Evolutionary conservation across 2,797 vertebrate species (phyloP).

Genomic region (Anguilla pacifica): DNA sequence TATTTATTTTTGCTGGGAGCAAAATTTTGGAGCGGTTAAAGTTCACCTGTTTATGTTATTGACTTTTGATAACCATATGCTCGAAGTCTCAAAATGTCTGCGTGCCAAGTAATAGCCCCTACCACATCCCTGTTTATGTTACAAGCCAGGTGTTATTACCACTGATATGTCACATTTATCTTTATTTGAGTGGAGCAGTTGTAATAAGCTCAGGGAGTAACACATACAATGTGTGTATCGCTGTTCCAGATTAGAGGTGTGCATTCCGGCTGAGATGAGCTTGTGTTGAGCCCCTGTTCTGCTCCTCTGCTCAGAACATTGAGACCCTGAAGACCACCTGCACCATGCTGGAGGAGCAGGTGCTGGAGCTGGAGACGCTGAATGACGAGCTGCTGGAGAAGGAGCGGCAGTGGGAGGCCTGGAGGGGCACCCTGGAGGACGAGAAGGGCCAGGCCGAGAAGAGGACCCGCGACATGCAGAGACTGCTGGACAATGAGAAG

Average conservation of each 20-base stretch:
- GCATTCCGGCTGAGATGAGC: background rate
- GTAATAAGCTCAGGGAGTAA: too few species aligned
- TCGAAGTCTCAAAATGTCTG: background rate
- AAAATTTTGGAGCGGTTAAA: background rate
- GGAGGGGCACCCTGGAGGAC: conserved; percentile 88
- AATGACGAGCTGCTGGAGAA: conserved; percentile 94
- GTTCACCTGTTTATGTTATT: background rate
- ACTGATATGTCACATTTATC: too few species aligned
- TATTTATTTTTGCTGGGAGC: background rate
- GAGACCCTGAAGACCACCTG: conserved; percentile 97
- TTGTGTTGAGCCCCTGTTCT: background rate
- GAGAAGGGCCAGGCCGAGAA: conserved; percentile 94
- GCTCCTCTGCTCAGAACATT: conserved; percentile 81
- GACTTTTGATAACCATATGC: background rate
- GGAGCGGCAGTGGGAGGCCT: conserved; percentile 94
- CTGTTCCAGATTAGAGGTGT: background rate
- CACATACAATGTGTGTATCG: too few species aligned
- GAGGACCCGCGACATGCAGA: conserved; percentile 89
- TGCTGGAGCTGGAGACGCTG: conserved; percentile 92
- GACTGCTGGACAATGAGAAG: conserved; percentile 91
- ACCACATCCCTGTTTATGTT: background rate
- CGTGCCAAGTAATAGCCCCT: background rate
- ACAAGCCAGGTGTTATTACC: too few species aligned
- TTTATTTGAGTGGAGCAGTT: too few species aligned
- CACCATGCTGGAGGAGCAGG: conserved; percentile 98